Conservation (phyloP, 92 coral and sea anemone species). For the Zoanthus sociatus region DNA sequence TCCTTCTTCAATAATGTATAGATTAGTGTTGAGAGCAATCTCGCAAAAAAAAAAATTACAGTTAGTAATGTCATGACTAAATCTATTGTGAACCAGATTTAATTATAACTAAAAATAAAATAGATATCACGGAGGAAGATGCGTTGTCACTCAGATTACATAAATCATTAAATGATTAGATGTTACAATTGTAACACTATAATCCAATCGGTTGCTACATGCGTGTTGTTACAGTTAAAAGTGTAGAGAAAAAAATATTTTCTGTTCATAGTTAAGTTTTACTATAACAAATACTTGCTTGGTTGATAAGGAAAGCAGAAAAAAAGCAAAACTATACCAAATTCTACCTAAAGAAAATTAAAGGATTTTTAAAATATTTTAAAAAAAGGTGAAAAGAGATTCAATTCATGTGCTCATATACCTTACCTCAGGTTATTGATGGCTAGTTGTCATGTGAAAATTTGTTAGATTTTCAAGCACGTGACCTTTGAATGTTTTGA, state of each 20-base stretch:
- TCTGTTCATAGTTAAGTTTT: neutral
- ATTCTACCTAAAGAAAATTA: neutral
- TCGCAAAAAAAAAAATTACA: neutral
- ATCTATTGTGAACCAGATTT: neutral
- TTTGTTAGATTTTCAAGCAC: neutral
- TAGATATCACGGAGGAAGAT: neutral
- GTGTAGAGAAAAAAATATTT: neutral
- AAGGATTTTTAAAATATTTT: neutral
- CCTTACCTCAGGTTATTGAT: constrained; percentile 19
- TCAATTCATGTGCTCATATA: neutral
- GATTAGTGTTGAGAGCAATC: constrained; percentile 13
- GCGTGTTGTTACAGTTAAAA: constrained; percentile 20
- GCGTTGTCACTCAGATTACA: neutral
- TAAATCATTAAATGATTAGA: neutral
- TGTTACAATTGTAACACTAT: neutral
- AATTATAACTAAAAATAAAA: neutral
- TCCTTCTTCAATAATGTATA: constrained; percentile 4
- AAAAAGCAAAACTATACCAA: neutral
- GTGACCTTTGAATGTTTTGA: constrained; percentile 27
- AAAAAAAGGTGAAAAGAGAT: neutral
- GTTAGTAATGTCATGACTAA: neutral
- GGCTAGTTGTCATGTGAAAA: constrained; percentile 18
- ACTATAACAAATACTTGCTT: neutral
- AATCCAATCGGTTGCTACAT: constrained; percentile 2
- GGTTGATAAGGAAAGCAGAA: neutral